Base-by-base conservation (phyloP, 2,888 invertebrate species). In the Ypsolopha sequella region DNA sequence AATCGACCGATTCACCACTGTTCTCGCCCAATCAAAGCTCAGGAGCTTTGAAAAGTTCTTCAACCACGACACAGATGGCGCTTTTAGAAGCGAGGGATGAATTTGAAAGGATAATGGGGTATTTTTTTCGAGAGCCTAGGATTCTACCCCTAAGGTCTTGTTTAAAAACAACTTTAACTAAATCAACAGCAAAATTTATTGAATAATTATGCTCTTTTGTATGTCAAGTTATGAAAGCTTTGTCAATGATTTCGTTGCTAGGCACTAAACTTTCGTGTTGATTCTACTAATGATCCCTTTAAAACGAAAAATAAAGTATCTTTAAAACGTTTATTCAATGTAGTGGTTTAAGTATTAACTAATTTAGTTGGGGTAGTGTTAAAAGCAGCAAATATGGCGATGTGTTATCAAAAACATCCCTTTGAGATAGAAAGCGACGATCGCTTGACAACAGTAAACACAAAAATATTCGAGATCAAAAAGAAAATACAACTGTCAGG, bases 401-500 rank as follows among this genome's bases (percentile, higher is more conserved):
- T 60, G 56, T 86, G 82, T 70, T 88, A 84, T 68, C 81, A 77
- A 70, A 87, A 81, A 74, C 87, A 82, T 70, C 79, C 87, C 43
- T 82, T 88, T 55, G 85, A 79, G 64, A 80, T 86, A 41, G 86
- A 86, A 63, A 70, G 75, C 6, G 88, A 88, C 48, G 89, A 89
- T 54, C 87, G 82, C 45, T 73, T 92, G 41, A 88, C 88, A 24
- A 87, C 87, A 51, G 87, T 92, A 50, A 94, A 94, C 72, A 91
- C 91, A 59, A 92, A 94, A 87, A 94, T 95, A 70, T 89, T 91
- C 65, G 94, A 95, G 80, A 91, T 95, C 52, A 95, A 95, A 76
- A 95, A 95, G 81, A 94, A 94, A 77, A 94, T 95, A 70, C 91
- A 94, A 63, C 75, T 95, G 56, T 93, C 94, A 71, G 95, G 95